Percentiles rank a stretch among this genome's conserved stretches.
Evolutionary conservation across 2,888 invertebrate genomes (phyloP).

Genomic region (Eumacrocentrus americanus): DNA sequence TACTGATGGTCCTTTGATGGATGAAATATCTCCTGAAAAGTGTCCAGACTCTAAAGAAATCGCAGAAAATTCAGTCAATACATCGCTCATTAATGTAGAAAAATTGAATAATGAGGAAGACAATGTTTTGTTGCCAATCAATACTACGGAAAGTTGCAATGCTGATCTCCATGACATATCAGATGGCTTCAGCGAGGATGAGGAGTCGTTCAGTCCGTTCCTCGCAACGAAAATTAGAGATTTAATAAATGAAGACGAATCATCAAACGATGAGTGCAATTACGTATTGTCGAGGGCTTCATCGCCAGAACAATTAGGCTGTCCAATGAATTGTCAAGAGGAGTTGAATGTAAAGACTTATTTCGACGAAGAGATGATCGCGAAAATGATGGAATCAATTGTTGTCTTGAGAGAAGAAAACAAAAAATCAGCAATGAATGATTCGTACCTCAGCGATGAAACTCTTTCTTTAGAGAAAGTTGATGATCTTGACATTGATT

Average conservation of each 20-base stretch:
- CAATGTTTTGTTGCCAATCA: neutral
- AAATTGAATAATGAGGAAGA: neutral
- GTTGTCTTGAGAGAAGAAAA: neutral
- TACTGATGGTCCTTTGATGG: neutral
- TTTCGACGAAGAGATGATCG: constrained; percentile 8
- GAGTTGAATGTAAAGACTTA: neutral
- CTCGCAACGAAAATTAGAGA: too few relatives aligned
- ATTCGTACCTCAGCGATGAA: neutral
- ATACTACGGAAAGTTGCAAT: neutral
- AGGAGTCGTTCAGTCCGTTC: neutral
- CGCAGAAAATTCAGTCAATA: neutral
- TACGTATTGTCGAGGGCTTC: neutral
- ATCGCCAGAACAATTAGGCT: neutral
- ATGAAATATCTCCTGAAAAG: neutral
- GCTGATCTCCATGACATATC: neutral
- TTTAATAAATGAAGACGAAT: neutral
- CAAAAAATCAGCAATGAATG: neutral
- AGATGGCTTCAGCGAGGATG: neutral
- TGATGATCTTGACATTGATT: neutral
- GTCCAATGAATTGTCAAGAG: neutral
- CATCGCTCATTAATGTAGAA: too few relatives aligned
- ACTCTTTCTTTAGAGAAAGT: neutral
- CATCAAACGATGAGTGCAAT: neutral
- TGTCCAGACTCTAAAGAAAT: neutral
- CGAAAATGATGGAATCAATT: constrained; percentile 4